Evolutionary conservation across 2,113 vertebrate species (phyloP).

Genomic region (Leptobrachium ailaonicum): DNA sequence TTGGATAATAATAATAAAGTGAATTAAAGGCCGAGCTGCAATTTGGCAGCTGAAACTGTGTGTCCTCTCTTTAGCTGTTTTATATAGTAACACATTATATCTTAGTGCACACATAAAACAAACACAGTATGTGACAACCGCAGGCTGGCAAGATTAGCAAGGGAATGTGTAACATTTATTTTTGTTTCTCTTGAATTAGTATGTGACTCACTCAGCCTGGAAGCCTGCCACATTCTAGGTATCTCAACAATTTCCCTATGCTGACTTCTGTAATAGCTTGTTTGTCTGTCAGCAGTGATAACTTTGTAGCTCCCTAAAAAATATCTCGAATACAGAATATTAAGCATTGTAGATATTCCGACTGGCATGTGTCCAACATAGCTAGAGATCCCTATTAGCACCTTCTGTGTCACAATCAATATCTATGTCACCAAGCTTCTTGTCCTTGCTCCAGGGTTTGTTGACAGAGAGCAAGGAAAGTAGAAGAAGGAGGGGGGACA

Average conservation of each 20-base stretch:
- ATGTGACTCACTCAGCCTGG: constrained; percentile 47
- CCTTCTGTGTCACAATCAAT: constrained; percentile 49
- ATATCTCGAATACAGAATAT: constrained; percentile 30
- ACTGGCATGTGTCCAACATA: constrained; percentile 36
- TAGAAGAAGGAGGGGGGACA: constrained; percentile 7
- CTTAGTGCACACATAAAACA: constrained; percentile 42
- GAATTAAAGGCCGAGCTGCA: constrained; percentile 20
- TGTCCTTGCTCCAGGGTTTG: constrained; percentile 33
- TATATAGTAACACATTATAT: constrained; percentile 47
- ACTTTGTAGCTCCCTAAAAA: constrained; percentile 29
- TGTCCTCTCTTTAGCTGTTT: constrained; percentile 42
- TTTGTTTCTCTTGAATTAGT: constrained; percentile 49
- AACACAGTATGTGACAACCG: constrained; percentile 49
- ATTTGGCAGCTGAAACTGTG: constrained; percentile 35
- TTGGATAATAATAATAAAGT: constrained; percentile 26
- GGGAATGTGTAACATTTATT: constrained; percentile 51
- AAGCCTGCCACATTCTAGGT: constrained; percentile 40
- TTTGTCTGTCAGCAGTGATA: constrained; percentile 43
- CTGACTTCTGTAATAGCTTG: constrained; percentile 41
- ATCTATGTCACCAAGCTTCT: constrained; percentile 33
- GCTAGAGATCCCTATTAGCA: constrained; percentile 38
- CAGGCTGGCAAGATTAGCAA: constrained; percentile 45
- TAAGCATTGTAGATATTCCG: constrained; percentile 36
- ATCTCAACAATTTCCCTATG: constrained; percentile 37
- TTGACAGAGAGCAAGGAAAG: constrained; percentile 21